Base-by-base conservation (phyloP, 2,888 invertebrate species). In the Hyposoter dolosus region DNA sequence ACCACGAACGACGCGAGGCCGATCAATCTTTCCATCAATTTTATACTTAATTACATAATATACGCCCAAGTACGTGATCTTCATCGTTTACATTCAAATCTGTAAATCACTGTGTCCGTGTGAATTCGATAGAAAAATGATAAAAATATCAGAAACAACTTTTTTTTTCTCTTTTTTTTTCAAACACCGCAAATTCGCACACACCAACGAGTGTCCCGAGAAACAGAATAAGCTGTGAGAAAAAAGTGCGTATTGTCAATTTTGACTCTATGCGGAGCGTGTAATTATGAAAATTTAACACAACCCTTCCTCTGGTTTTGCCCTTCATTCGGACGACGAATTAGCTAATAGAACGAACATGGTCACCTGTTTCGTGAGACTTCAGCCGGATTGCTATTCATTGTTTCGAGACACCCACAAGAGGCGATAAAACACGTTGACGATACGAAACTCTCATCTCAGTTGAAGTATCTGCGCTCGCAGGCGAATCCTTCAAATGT, bases 381-480 rank as follows among this genome's bases (percentile, higher is more conserved):
- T 23, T 5, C 28, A 28, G 19, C 28, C 60, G 15, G 45, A 45
- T 45, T 69, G 40, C 40, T 23, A 45, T 69, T 35, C 43, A 45
- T 45, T 69, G 69, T 69, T 69, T 19, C 35, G 43, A 45, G 19
- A 43, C 23, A 63, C 10, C 7, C 40, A 60, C 60, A 28, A 23
- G n/a, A 60, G 40, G 53, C 60, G 60, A 75, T 75, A 75, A 75
- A 75, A 75, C 40, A 40, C 75, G 75, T 63, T 75, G 75, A 53
- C 47, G 28, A 50, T 53, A 75, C 43, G 75, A 40, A 69, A 43
- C 40, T 69, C 45, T 69, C 69, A 45, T 45, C 45, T 43, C 23
- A 43, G 43, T 60, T 60, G 43, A 75, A 75, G 60, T n/a, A 60
- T 43, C 60, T 43, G 17, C 65, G 35, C 63, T 45, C 35, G 40